Conservation (phyloP, 2,888 invertebrate genomes). For the Sycophila texana region DNA sequence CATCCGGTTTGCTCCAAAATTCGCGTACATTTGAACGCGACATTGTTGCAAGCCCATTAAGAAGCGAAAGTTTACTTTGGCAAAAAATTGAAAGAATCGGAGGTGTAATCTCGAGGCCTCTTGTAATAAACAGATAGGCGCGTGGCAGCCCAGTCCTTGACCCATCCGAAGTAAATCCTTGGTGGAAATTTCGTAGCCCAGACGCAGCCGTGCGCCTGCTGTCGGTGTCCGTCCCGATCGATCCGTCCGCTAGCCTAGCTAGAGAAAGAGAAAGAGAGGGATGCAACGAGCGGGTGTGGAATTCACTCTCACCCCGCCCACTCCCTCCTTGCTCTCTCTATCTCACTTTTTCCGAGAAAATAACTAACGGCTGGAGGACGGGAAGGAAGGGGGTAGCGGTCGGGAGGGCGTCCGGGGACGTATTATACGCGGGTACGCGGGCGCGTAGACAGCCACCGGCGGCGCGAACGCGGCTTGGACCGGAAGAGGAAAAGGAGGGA, state of each 20-base stretch:
- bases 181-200: slow-evolving; percentile 35
- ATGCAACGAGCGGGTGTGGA: slow-evolving; percentile 36
- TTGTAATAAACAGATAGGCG: too few species aligned
- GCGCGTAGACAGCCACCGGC: slow-evolving; percentile 18
- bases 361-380: not conserved
- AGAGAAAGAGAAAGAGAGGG: slow-evolving; percentile 41
- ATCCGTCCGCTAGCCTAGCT: slow-evolving; percentile 38
- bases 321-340: slow-evolving; percentile 56
- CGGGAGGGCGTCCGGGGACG: not conserved
- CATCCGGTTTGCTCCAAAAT: too few species aligned
- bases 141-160: not conserved
- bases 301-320: not conserved
- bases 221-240: slow-evolving; percentile 44
- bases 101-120: too few species aligned
- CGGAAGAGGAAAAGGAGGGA: slow-evolving; percentile 37
- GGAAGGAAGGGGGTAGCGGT: not conserved
- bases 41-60: too few species aligned
- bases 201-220: slow-evolving; percentile 17
- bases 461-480: slow-evolving; percentile 27
- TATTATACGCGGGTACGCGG: slow-evolving; percentile 40
- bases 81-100: too few species aligned
- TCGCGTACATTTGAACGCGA: too few species aligned
- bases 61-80: too few species aligned
- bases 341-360: too few species aligned
- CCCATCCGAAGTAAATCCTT: slow-evolving; percentile 30